phyloP scores from a whole-genome alignment of 1,140 invertebrate species.

The Conus betulinus region DNA sequence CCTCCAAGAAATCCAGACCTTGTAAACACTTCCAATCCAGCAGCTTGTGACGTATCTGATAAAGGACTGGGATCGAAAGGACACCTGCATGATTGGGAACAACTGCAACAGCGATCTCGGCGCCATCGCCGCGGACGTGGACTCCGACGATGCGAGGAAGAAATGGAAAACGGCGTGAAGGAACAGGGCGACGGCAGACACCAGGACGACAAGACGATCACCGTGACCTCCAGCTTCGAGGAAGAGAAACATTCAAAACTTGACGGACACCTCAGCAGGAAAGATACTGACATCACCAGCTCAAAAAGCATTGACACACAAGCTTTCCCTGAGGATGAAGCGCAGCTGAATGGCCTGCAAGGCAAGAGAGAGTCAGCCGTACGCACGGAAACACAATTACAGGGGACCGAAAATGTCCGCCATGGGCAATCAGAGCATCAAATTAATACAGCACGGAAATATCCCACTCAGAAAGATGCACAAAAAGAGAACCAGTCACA shows the following conservation, averaged over 20 bases:
- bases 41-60: not conserved
- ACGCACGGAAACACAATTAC: too few species aligned
- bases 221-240: not conserved
- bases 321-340: not conserved
- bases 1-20: not conserved
- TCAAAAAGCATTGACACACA: not conserved
- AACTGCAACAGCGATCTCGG: slow-evolving; percentile 7
- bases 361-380: not conserved
- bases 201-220: not conserved
- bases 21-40: not conserved
- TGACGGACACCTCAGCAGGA: not conserved
- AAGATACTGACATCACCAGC: not conserved
- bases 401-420: too few species aligned
- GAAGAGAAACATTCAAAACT: not conserved
- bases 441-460: not conserved
- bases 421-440: not conserved
- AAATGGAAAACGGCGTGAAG: not conserved
- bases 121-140: not conserved
- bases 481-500: not conserved
- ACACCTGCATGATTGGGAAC: not conserved
- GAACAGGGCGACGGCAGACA: not conserved
- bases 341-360: not conserved
- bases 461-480: not conserved
- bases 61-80: not conserved
- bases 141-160: not conserved